Percentiles rank a stretch among this genome's conserved stretches.
Evolutionary conservation across 2,888 invertebrate species (phyloP).

Genomic region (Eubasilissa splendida): DNA sequence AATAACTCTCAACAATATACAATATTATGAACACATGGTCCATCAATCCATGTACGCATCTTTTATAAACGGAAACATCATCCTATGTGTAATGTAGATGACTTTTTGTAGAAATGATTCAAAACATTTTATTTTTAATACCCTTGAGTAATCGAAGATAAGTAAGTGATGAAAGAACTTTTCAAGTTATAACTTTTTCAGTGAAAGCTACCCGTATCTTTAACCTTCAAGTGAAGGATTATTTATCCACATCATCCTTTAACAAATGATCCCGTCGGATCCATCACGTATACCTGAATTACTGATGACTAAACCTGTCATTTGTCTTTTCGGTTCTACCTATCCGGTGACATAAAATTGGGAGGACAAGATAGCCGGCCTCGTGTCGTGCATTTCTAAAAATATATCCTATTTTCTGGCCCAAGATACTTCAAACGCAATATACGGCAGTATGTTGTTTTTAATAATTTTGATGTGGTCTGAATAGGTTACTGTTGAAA

Average conservation of each 20-base stretch:
- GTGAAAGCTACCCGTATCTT: background rate
- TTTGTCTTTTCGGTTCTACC: conserved; percentile 10
- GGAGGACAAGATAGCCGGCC: background rate
- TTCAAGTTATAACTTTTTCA: conserved; percentile 29
- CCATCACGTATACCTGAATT: conserved; percentile 26
- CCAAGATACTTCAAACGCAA: too few species aligned
- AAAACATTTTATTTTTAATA: background rate
- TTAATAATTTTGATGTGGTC: too few species aligned
- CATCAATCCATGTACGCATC: too few species aligned
- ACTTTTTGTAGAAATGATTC: too few species aligned
- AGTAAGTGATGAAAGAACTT: conserved; percentile 19
- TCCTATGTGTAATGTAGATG: too few species aligned
- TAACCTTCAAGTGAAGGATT: conserved; percentile 6
- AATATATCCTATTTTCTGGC: too few species aligned
- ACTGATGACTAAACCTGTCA: conserved; percentile 26
- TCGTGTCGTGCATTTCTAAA: background rate
- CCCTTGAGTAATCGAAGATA: conserved; percentile 7
- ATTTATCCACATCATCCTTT: background rate
- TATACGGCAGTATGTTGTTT: too few species aligned
- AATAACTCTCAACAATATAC: too few species aligned
- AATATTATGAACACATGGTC: too few species aligned
- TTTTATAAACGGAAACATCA: too few species aligned
- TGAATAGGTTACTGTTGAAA: too few species aligned
- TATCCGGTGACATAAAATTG: conserved; percentile 1
- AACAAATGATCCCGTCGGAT: conserved; percentile 16